Base-by-base conservation (phyloP, 2,113 vertebrate species). In the Dipodomys stephensi region DNA sequence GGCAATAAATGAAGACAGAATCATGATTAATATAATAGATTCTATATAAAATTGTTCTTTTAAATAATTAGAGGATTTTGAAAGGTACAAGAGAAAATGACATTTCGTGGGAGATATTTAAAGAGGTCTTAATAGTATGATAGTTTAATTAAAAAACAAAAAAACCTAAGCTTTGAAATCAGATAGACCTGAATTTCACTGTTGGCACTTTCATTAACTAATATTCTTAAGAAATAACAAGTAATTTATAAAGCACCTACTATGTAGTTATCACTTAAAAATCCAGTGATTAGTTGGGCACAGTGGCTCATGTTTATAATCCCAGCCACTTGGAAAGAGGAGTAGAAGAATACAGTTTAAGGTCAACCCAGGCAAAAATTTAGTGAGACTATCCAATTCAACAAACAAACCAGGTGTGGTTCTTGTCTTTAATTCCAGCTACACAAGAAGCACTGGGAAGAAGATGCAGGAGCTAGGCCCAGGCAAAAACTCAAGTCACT, bases 41-140 rank as follows among this genome's bases (percentile, higher is more conserved):
- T 83, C 49, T 92, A 25, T 72, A 92, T 2, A 93, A 78, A 93
- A 86, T 83, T 44, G 83, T 53, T 64, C 87, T 69, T 93, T 82
- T 39, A 83, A 91, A 80, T 86, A 65, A 90, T 78, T 78, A 93
- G 81, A 28, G 76, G 13, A 19, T 10, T 78, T 91, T n/a, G 44
- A 91, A 83, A 82, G 30, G 30, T 72, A 73, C 5, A 88, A 77
- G 35, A 25, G 9, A 94, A 83, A 87, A 64, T 71, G 32, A 22
- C 46, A 93, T 60, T 28, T 76, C 30, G 80, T 90, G 15, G 90
- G 87, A 88, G 32, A 44, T 73, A 76, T 53, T 79, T 81, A 25
- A 83, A 95, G 77, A 95, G 49, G 81, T 73, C n/a, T 67, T 85
- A 64, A 11, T 28, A 88, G 27, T 15, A 62, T 62, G 87, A 71